These are phyloP conservation scores for Drosophila colorata DNA, from an alignment of 2,888 invertebrate species.

Conservation along the genomic window DNA sequence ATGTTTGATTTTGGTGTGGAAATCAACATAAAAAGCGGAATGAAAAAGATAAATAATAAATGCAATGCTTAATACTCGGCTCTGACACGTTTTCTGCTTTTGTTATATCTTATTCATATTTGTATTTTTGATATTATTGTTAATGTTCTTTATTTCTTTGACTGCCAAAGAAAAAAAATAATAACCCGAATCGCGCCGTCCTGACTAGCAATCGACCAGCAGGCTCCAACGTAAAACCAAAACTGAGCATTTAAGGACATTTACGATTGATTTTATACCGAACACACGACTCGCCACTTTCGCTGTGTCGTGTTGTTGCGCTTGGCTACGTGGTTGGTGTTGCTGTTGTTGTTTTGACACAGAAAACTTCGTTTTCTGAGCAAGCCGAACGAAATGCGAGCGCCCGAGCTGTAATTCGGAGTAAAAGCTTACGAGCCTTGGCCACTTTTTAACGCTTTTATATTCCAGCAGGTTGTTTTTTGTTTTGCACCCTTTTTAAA, in stretches of 20 bases:
- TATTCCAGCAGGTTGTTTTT: slow-evolving; percentile 77
- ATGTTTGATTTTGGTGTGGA: slow-evolving; percentile 18
- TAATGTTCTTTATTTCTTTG: slow-evolving; percentile 28
- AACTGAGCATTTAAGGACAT: slow-evolving; percentile 81
- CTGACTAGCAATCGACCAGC: slow-evolving; percentile 51
- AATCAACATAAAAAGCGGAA: slow-evolving; percentile 24
- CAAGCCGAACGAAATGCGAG: slow-evolving; percentile 35
- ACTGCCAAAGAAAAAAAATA: slow-evolving; percentile 38
- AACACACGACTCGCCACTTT: slow-evolving; percentile 47
- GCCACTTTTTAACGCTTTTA: slow-evolving; percentile 33
- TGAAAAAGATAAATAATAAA: slow-evolving; percentile 27
- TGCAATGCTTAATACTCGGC: slow-evolving; percentile 14
- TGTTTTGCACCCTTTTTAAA: slow-evolving; percentile 51
- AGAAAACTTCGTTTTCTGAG: slow-evolving; percentile 65
- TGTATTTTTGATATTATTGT: slow-evolving; percentile 31
- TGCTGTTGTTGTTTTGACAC: slow-evolving; percentile 54
- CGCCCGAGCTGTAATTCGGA: slow-evolving; percentile 58
- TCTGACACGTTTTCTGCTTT: slow-evolving; percentile 11
- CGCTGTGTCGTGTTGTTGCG: slow-evolving; percentile 34
- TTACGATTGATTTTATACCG: slow-evolving; percentile 82
- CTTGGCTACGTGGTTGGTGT: slow-evolving; percentile 12
- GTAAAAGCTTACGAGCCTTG: slow-evolving; percentile 36
- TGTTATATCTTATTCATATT: slow-evolving; percentile 22
- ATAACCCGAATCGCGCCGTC: slow-evolving; percentile 42
- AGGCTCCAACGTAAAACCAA: slow-evolving; percentile 70